phyloP scores from a whole-genome alignment of 1,140 invertebrate species.

The Galleria mellonella region DNA sequence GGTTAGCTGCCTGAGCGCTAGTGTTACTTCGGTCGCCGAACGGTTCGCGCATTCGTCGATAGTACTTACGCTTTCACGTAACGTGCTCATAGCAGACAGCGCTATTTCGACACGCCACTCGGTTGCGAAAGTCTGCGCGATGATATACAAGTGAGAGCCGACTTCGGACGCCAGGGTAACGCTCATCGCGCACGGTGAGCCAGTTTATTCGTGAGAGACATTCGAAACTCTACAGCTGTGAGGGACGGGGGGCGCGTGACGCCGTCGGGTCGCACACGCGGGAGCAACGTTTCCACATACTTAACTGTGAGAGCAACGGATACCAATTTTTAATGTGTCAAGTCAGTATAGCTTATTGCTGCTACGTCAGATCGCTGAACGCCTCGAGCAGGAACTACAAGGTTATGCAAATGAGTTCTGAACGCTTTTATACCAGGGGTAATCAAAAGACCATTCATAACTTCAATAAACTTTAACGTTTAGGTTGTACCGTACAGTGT shows the following conservation, averaged over 20 bases:
- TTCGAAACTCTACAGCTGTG: constrained; percentile 54
- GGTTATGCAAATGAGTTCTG: constrained; percentile 75
- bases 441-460: constrained; percentile 75
- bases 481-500: constrained; percentile 43
- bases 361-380: constrained; percentile 71
- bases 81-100: constrained; percentile 41
- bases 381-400: constrained; percentile 71
- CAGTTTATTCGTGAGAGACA: constrained; percentile 62
- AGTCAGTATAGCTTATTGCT: constrained; percentile 70
- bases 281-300: constrained; percentile 57
- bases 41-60: constrained; percentile 25
- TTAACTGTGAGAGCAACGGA: constrained; percentile 55
- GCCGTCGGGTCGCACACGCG: constrained; percentile 65
- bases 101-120: constrained; percentile 61
- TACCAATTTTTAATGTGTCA: constrained; percentile 75
- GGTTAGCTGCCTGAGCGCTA: constrained; percentile 21
- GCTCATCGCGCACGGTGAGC: constrained; percentile 70
- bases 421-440: constrained; percentile 73
- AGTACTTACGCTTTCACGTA: constrained; percentile 39
- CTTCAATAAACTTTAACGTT: constrained; percentile 75
- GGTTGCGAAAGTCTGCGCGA: constrained; percentile 71
- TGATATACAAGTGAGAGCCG: constrained; percentile 73
- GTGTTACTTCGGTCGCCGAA: constrained; percentile 38
- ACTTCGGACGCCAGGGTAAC: constrained; percentile 61
- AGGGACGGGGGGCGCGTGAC: constrained; percentile 68